Evolutionary conservation across 2,113 vertebrate species (phyloP), one percentile per base, ranked within the genome.

Genomic region (Scopus umbretta): DNA sequence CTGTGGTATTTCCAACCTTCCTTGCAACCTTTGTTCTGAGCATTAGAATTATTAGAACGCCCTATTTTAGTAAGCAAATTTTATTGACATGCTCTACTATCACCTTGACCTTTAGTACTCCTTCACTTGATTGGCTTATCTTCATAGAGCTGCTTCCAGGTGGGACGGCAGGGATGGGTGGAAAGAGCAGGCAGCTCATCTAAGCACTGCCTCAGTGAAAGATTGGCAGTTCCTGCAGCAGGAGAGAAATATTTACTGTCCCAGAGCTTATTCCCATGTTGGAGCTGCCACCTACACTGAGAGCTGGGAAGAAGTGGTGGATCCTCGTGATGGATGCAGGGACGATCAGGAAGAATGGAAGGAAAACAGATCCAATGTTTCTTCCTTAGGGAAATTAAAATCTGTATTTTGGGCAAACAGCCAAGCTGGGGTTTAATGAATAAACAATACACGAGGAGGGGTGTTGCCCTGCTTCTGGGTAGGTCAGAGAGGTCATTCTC

Each of bases 91-190:
- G 63, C 40, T 87, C 45, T 94, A 16, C 58, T 73, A 53, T 71
- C 68, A 58, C 86, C 86, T 80, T 95, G 93, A 88, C 61, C 78
- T 95, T 96, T 95, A 67, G 42, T 82, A 76, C 32, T 94, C 61
- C 75, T 75, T 86, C 53, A 12, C 62, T 86, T 92, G 73, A 53
- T 53, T 86, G 47, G 58, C n/a, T 93, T 91, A 50, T 56, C 61
- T 9, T 36, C 47, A 52, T n/a, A 73, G 42, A 86, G 45, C 74
- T 89, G 65, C 78, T 74, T 88, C 71, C 73, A 87, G 73, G 73
- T 80, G 66, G 58, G 61, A 83, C 34, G 71, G 58, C 62, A 88
- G 59, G 50, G 67, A 55, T 66, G 74, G 93, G 86, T 71, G 82
- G 82, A 73, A 84, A 71, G 84, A 95, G 58, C 73, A 84, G 74